These are phyloP conservation scores for Anoncus sp. DNA, from an alignment of 2,888 invertebrate genomes.

Conservation along the genomic window DNA sequence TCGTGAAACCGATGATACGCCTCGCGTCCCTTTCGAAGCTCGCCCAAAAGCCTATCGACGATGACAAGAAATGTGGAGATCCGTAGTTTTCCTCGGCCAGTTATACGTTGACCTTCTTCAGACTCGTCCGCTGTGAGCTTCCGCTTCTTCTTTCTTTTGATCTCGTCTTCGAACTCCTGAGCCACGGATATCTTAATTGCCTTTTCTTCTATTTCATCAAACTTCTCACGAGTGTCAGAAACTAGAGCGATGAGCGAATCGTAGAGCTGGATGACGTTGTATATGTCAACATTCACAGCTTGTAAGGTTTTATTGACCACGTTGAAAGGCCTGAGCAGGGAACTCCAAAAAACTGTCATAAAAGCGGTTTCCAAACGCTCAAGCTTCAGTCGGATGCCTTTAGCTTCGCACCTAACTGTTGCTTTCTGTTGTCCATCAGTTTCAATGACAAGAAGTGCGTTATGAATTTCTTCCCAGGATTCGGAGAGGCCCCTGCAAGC, in stretches of 20 bases:
- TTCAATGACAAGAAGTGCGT: slow-evolving; percentile 6
- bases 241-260: background rate
- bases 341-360: background rate
- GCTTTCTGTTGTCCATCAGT: background rate
- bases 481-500: slow-evolving; percentile 46
- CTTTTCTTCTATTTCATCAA: background rate
- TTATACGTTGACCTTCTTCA: background rate
- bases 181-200: background rate
- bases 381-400: background rate
- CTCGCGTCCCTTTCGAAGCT: background rate
- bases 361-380: background rate
- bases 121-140: background rate
- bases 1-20: background rate
- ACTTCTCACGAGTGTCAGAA: slow-evolving; percentile 6
- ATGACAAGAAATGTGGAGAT: background rate
- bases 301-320: background rate
- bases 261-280: background rate
- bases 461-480: slow-evolving; percentile 53
- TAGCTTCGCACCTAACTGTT: background rate
- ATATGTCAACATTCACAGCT: background rate
- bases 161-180: background rate
- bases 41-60: background rate
- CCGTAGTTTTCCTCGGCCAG: background rate
- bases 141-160: background rate
- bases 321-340: background rate